Evolutionary conservation across 2,113 vertebrate genomes (phyloP).

Genomic region (Percina caprodes): DNA sequence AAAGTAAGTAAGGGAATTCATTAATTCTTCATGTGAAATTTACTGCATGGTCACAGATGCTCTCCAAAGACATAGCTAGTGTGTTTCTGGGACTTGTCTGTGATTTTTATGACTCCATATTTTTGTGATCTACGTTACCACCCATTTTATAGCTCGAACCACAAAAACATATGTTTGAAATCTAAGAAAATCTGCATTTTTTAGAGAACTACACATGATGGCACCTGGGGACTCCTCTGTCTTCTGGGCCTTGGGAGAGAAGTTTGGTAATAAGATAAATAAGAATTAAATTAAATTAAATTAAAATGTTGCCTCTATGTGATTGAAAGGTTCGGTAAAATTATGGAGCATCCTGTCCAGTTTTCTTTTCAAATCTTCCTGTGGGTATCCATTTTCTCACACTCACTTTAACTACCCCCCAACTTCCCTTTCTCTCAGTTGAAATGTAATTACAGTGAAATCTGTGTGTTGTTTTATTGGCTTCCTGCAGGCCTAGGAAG

Average conservation of each 20-base stretch:
- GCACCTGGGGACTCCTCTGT: neutral
- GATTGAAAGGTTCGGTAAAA: constrained; percentile 7
- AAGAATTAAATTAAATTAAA: no score
- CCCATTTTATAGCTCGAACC: constrained; percentile 13
- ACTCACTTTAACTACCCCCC: constrained; percentile 14
- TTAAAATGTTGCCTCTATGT: constrained; percentile 7
- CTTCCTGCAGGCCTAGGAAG: constrained; percentile 40
- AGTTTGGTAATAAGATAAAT: neutral
- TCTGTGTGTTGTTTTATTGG: constrained; percentile 63
- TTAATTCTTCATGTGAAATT: constrained; percentile 63
- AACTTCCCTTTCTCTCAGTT: constrained; percentile 50
- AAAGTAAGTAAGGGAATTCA: constrained; percentile 56
- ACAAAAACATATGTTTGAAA: constrained; percentile 29
- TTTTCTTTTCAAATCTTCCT: constrained; percentile 19
- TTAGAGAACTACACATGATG: neutral
- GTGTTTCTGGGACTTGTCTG: constrained; percentile 41
- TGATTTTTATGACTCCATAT: constrained; percentile 40
- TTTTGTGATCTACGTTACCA: constrained; percentile 36
- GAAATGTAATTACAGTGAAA: constrained; percentile 62
- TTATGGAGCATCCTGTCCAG: neutral
- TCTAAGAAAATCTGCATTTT: neutral
- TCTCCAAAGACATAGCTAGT: constrained; percentile 29
- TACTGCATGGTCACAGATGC: constrained; percentile 41
- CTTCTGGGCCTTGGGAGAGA: constrained; percentile 8
- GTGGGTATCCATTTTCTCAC: constrained; percentile 48